Evolutionary conservation across 2,113 vertebrate genomes (phyloP), one percentile per base, ranked within the genome.

Genomic region (Tupaia chinensis): DNA sequence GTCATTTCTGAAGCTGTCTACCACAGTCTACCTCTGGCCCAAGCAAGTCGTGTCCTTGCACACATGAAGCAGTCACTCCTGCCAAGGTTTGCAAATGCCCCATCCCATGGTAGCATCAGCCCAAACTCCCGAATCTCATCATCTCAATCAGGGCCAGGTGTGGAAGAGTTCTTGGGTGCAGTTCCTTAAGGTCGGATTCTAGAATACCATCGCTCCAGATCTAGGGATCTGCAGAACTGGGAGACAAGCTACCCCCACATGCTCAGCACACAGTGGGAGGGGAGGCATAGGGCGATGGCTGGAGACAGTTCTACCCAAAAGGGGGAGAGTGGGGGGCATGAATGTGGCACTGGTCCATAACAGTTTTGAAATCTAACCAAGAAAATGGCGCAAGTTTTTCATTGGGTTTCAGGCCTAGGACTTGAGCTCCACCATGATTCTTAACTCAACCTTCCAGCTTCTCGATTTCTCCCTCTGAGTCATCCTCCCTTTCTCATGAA

Each of bases 301-400:
- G 9, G 0, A 22, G 32, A 87, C 16, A 20, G n/a, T 88, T 54
- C 77, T 85, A 13, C 20, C 90, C 66, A 58, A 56, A 23, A 8
- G 2, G 3, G 25, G 20, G 9, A 0, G 14, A 9, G 4, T 12
- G 54, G 3, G 3, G 66, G 70, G 5, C 16, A 11, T 34, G 3
- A 60, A 74, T 44, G 12, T 68, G 1, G 56, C 53, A 20, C 54
- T 90, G 77, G 34, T 29, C 32, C 63, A 6, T 70, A 79, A 29
- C 60, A 72, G 17, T 91, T 93, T 78, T 87, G 85, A 95, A 95
- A 73, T 68, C 61, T 1, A 83, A 15, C 83, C 79, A 84, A 32
- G 72, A 84, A 72, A 61, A 68, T 61, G 14, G 7, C 34, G 15
- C 4, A 68, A 56, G 9, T 63, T 54, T 60, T 86, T 92, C 8